A percentile compares a stretch with the other conserved stretches of the same genome.
These are phyloP conservation scores for Apteryx owenii DNA, from an alignment of 2,113 vertebrate genomes.

Conservation along the genomic window DNA sequence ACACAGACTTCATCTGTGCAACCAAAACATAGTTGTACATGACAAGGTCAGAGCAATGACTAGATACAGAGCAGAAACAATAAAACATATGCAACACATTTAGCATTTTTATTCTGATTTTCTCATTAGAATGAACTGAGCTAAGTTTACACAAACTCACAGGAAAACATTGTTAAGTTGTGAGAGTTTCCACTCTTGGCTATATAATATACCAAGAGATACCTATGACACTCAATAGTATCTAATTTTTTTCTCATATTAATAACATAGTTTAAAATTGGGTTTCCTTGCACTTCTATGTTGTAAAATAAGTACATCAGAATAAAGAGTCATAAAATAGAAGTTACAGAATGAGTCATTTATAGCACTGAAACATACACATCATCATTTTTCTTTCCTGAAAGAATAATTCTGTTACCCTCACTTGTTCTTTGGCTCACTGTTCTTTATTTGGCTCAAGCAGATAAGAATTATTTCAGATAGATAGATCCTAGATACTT, in stretches of 20 bases:
- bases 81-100: background rate
- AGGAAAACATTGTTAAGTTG: background rate
- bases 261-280: background rate
- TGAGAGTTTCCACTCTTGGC: background rate
- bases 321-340: background rate
- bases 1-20: background rate
- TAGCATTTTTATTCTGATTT: background rate
- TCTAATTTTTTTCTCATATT: background rate
- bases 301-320: background rate
- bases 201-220: background rate
- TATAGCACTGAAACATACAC: background rate
- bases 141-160: background rate
- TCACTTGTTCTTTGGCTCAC: background rate
- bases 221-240: background rate
- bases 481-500: background rate
- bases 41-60: background rate
- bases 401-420: background rate
- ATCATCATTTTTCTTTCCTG: background rate
- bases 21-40: background rate
- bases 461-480: background rate
- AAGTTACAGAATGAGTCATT: background rate
- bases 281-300: background rate
- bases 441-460: background rate
- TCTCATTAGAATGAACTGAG: background rate
- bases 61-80: background rate